phyloP scores from a whole-genome alignment of 2,113 vertebrate genomes.

The Lycaon pictus region DNA sequence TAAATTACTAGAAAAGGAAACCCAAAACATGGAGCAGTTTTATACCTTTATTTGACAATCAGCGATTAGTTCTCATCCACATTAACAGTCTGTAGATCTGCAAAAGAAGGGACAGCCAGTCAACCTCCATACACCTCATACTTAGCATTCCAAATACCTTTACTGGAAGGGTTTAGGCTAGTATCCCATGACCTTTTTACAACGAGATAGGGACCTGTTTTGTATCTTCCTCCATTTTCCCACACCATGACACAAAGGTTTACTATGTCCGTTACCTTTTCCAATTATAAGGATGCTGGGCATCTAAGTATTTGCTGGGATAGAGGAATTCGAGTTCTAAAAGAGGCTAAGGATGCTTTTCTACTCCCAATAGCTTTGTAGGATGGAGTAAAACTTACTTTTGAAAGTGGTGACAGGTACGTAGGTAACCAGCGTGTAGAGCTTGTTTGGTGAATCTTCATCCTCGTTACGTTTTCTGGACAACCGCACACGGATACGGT shows the following conservation, averaged over 20 bases:
- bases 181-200: not conserved
- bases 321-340: not conserved
- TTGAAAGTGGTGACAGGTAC: conserved; percentile 97
- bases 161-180: too few relatives aligned
- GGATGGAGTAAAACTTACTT: conserved; percentile 86
- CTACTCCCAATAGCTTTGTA: not conserved
- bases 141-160: not conserved
- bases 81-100: conserved; percentile 98
- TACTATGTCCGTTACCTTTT: not conserved
- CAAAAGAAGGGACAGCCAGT: conserved; percentile 60
- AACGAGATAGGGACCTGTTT: not conserved
- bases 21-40: conserved; percentile 25
- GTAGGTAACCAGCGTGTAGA: conserved; percentile 96
- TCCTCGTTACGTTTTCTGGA: conserved; percentile 98
- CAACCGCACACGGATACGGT: conserved; percentile 95
- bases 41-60: conserved; percentile 86
- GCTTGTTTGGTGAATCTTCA: conserved; percentile 98
- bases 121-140: not conserved
- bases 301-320: not conserved
- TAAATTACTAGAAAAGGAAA: not conserved
- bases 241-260: not conserved
- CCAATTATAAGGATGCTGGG: not conserved
- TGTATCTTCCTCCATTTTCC: not conserved
- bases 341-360: not conserved
- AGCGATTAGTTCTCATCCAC: conserved; percentile 95